A percentile compares a stretch with the other conserved stretches of the same genome.
Evolutionary conservation across 1,140 invertebrate species (phyloP).

Genomic region (Drosophila ogumai): DNA sequence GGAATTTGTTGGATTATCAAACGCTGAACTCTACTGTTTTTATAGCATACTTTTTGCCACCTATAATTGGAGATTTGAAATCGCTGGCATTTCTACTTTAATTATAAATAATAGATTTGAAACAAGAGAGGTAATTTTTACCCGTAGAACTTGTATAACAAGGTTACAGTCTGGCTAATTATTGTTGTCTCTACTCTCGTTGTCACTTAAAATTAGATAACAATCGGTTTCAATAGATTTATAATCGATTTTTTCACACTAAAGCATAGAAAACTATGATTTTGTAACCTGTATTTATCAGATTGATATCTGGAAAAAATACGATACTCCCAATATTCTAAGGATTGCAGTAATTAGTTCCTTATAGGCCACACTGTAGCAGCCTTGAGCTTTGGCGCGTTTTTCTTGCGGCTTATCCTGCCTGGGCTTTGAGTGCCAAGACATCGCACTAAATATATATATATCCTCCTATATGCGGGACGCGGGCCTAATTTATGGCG

Average conservation of each 20-base stretch:
- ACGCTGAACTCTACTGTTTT: not conserved
- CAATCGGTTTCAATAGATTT: not conserved
- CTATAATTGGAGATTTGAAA: not conserved
- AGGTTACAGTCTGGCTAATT: not conserved
- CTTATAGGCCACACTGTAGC: conserved; percentile 20
- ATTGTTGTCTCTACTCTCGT: not conserved
- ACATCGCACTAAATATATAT: conserved; percentile 35
- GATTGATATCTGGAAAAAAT: not conserved
- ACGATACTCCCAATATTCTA: not conserved
- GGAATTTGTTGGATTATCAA: not conserved
- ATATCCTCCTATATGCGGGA: conserved; percentile 32
- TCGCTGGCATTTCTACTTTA: not conserved
- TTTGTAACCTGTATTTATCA: not conserved
- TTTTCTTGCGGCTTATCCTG: conserved; percentile 28
- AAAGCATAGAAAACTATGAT: too few relatives aligned
- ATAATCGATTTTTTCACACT: not conserved
- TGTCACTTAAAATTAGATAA: too few relatives aligned
- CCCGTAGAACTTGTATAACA: too few relatives aligned
- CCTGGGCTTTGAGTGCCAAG: conserved; percentile 34
- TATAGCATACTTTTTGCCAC: not conserved
- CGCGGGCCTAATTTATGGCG: conserved; percentile 73
- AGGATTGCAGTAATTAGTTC: not conserved
- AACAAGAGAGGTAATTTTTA: not conserved
- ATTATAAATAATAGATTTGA: not conserved
- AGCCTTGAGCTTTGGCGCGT: conserved; percentile 32